A percentile compares a stretch with the other conserved stretches of the same genome.
These are phyloP conservation scores for Macaria liturata DNA, from an alignment of 2,888 invertebrate species.

Conservation along the genomic window DNA sequence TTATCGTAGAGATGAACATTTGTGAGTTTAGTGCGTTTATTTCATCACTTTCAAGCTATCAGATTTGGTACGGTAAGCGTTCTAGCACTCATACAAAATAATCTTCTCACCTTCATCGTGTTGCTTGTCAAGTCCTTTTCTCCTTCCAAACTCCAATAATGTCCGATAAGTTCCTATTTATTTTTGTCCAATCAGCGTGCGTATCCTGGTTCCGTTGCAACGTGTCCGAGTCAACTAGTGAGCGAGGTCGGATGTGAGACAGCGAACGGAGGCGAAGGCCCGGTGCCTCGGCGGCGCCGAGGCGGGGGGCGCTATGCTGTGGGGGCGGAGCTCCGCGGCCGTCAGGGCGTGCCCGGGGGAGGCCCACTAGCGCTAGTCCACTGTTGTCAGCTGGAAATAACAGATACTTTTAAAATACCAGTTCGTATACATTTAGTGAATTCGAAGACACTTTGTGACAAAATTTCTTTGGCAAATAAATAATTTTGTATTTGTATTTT, in stretches of 20 bases:
- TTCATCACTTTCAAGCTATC: too few species aligned
- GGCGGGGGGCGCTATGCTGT: slow-evolving; percentile 48
- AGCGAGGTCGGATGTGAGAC: not conserved
- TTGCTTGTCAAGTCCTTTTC: slow-evolving; percentile 11
- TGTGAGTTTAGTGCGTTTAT: too few species aligned
- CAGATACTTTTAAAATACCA: too few species aligned
- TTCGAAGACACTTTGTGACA: too few species aligned
- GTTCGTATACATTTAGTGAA: too few species aligned
- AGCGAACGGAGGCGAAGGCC: slow-evolving; percentile 31
- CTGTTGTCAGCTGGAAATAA: slow-evolving; percentile 69
- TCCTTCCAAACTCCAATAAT: slow-evolving; percentile 5
- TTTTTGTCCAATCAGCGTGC: slow-evolving; percentile 1
- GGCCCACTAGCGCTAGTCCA: slow-evolving; percentile 77
- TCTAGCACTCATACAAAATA: not conserved
- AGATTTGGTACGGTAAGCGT: too few species aligned
- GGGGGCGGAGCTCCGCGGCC: slow-evolving; percentile 26
- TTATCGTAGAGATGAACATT: too few species aligned
- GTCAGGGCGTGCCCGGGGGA: slow-evolving; percentile 69
- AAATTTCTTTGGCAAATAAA: too few species aligned
- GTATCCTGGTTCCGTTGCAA: slow-evolving; percentile 1
- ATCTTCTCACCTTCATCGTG: slow-evolving; percentile 14
- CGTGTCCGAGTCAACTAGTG: not conserved
- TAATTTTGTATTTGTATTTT: too few species aligned
- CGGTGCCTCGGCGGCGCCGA: slow-evolving; percentile 54
- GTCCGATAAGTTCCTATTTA: not conserved